A percentile compares a stretch with the other conserved stretches of the same genome.
Evolutionary conservation across 2,113 vertebrate genomes (phyloP).

Genomic region (Parotia lawesii): DNA sequence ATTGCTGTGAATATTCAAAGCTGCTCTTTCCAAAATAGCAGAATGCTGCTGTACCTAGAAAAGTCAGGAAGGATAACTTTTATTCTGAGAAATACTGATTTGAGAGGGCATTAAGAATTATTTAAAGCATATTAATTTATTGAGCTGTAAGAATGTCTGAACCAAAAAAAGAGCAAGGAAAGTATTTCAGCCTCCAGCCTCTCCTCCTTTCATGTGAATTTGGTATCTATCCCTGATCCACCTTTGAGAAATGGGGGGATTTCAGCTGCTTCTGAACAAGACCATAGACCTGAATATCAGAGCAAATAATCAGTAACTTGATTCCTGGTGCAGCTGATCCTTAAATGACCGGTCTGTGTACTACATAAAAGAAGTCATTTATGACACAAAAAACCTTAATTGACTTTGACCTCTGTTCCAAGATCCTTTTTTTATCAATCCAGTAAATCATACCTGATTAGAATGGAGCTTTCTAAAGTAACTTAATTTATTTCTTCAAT

Average conservation of each 20-base stretch:
- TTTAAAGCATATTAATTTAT: neutral
- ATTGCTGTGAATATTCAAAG: constrained; percentile 18
- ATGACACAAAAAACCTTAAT: neutral
- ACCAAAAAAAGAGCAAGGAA: neutral
- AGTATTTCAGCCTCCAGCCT: neutral
- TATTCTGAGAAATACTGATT: neutral
- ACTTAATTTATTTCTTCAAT: neutral
- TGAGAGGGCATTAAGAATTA: neutral
- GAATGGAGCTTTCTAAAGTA: neutral
- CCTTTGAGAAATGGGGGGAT: neutral
- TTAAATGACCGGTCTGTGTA: constrained; percentile 29
- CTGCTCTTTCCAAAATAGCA: neutral
- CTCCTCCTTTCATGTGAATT: neutral
- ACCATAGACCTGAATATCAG: constrained; percentile 1
- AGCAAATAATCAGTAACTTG: constrained; percentile 22
- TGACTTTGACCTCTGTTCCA: neutral
- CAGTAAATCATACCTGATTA: neutral
- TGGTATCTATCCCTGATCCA: neutral
- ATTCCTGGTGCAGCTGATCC: neutral
- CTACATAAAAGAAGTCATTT: constrained; percentile 50
- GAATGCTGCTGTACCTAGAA: neutral
- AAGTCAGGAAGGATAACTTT: neutral
- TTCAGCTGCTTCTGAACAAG: neutral
- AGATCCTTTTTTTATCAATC: neutral
- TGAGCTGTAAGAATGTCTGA: neutral